These are phyloP conservation scores for Phataginus tetradactyla DNA, from an alignment of 2,797 vertebrate genomes.

Conservation along the genomic window DNA sequence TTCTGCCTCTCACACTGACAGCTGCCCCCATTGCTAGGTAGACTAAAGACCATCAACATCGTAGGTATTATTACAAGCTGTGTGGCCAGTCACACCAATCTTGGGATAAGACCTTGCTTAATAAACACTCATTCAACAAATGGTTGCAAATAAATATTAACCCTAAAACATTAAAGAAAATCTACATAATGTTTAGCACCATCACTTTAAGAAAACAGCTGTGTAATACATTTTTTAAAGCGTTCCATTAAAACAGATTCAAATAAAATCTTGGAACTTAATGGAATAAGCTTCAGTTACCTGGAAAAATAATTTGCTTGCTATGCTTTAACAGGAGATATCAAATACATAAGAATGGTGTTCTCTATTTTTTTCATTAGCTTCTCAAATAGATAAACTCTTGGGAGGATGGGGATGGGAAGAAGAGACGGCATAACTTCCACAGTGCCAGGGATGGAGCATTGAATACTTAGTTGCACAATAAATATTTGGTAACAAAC, in stretches of 20 bases:
- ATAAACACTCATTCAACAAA: background rate
- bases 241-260: constrained; percentile 50
- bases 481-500: background rate
- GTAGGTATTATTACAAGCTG: background rate
- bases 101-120: background rate
- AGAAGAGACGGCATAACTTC: background rate
- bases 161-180: background rate
- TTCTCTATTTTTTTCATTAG: background rate
- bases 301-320: constrained; percentile 61
- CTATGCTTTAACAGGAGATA: constrained; percentile 6
- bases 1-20: background rate
- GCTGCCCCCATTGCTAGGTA: background rate
- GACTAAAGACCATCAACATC: no score
- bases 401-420: background rate
- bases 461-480: background rate
- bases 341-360: background rate
- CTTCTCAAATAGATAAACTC: background rate
- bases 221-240: constrained; percentile 35
- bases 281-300: constrained; percentile 36
- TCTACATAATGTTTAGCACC: background rate
- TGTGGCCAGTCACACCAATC: background rate
- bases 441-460: background rate
- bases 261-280: constrained; percentile 41
- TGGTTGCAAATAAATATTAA: background rate
- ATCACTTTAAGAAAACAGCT: background rate